Evolutionary conservation across 2,113 vertebrate species (phyloP).

Genomic region (Sturnus vulgaris): DNA sequence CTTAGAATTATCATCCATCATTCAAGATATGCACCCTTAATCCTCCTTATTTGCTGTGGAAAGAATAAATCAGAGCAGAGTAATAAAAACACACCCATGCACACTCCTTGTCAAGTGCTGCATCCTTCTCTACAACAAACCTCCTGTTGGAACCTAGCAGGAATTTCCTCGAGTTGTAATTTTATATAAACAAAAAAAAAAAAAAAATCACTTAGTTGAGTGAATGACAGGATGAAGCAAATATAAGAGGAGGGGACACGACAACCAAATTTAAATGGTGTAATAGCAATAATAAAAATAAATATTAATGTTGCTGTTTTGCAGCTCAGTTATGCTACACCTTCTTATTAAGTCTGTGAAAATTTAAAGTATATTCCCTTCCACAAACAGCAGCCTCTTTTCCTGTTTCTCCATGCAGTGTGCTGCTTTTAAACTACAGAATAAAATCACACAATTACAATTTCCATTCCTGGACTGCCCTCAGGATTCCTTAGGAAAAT

Average conservation of each 20-base stretch:
- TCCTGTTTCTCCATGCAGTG: neutral
- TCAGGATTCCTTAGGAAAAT: neutral
- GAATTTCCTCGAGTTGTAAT: neutral
- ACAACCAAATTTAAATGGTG: neutral
- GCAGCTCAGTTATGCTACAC: neutral
- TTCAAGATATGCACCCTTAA: constrained; percentile 6
- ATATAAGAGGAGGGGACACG: neutral
- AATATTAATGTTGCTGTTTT: neutral
- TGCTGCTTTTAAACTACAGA: neutral
- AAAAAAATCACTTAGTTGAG: neutral
- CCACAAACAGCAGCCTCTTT: neutral
- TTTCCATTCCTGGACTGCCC: neutral
- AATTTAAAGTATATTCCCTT: neutral
- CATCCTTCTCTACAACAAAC: neutral
- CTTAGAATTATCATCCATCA: constrained; percentile 22
- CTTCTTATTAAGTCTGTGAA: neutral
- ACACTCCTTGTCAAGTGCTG: neutral
- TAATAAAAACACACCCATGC: neutral
- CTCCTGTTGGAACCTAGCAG: neutral
- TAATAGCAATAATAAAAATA: neutral
- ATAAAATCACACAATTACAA: neutral
- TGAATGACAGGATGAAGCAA: neutral
- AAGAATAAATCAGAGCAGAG: constrained; percentile 6
- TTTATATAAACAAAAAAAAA: neutral
- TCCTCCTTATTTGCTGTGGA: neutral